Conservation (phyloP, 2,888 invertebrate species). For the Cremastobaeus sp. region DNA sequence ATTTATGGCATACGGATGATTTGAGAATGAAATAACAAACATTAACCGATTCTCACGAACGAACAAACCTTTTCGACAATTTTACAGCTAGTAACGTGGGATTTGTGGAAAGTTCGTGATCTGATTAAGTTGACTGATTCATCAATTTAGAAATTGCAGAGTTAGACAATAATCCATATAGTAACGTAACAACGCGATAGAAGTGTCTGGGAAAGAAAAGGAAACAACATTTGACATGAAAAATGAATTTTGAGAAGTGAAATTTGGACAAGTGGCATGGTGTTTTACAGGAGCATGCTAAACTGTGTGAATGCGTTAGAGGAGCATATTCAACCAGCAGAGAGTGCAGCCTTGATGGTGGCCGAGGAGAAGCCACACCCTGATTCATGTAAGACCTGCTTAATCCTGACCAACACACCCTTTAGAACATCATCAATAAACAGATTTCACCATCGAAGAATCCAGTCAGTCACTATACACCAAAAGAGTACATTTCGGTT, state of each 20-base stretch:
- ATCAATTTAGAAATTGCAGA: constrained; percentile 26
- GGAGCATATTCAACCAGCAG: constrained; percentile 90
- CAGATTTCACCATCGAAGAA: neutral
- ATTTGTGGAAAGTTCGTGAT: too few relatives aligned
- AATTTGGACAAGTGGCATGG: constrained; percentile 76
- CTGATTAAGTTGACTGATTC: constrained; percentile 17
- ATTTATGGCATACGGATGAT: too few relatives aligned
- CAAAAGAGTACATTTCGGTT: too few relatives aligned
- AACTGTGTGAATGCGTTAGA: constrained; percentile 96
- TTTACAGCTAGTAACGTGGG: too few relatives aligned
- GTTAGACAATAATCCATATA: constrained; percentile 38
- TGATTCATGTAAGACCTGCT: constrained; percentile 87
- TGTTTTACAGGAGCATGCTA: constrained; percentile 92
- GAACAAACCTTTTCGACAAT: too few relatives aligned
- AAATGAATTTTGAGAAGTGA: constrained; percentile 45
- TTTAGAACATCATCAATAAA: constrained; percentile 23
- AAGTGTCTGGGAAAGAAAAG: constrained; percentile 53
- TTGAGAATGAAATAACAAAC: too few relatives aligned
- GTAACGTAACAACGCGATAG: constrained; percentile 54
- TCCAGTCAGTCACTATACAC: neutral
- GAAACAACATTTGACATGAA: constrained; percentile 56
- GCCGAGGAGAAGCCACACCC: constrained; percentile 88
- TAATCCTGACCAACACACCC: constrained; percentile 49
- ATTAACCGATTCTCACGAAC: too few relatives aligned
- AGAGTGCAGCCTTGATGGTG: constrained; percentile 87